Percentiles rank a stretch among this genome's conserved stretches.
Conservation (phyloP, 2,888 invertebrate genomes). For the Oxystoma pomonae region DNA sequence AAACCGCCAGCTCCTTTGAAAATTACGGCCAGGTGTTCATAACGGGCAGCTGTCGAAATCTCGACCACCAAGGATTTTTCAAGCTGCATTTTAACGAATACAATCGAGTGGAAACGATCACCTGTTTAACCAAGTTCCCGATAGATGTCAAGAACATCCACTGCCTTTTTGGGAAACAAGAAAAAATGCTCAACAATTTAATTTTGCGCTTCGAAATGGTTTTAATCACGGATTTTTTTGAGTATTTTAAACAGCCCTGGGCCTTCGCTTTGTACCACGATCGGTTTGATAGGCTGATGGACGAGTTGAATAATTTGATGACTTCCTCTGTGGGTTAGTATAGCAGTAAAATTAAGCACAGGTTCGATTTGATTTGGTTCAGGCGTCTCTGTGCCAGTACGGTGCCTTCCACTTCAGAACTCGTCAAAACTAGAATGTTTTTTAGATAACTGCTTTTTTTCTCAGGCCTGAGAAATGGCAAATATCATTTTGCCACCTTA, state of each 20-base stretch:
- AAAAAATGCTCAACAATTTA: conserved; percentile 65
- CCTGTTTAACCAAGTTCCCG: conserved; percentile 55
- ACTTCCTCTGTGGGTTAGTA: conserved; percentile 26
- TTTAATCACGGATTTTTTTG: conserved; percentile 61
- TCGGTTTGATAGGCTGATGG: conserved; percentile 50
- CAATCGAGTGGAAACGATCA: conserved; percentile 55
- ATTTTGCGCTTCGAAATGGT: conserved; percentile 56
- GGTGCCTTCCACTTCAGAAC: no score
- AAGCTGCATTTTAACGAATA: conserved; percentile 56
- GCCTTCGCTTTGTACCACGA: conserved; percentile 60
- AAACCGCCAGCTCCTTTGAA: conserved; percentile 45
- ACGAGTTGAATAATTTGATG: conserved; percentile 31
- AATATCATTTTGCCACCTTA: no score
- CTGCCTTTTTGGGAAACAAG: conserved; percentile 69
- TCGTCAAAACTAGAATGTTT: no score
- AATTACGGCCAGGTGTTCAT: conserved; percentile 52
- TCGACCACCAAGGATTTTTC: conserved; percentile 54
- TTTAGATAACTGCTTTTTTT: no score
- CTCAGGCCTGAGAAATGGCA: no score
- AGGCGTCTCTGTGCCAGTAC: no score
- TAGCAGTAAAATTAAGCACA: no score
- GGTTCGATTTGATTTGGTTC: no score
- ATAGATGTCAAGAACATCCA: conserved; percentile 57
- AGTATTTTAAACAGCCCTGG: conserved; percentile 66
- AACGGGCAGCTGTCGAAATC: conserved; percentile 51